phyloP scores from a whole-genome alignment of 2,888 invertebrate genomes.

The Limnephilus marmoratus region DNA sequence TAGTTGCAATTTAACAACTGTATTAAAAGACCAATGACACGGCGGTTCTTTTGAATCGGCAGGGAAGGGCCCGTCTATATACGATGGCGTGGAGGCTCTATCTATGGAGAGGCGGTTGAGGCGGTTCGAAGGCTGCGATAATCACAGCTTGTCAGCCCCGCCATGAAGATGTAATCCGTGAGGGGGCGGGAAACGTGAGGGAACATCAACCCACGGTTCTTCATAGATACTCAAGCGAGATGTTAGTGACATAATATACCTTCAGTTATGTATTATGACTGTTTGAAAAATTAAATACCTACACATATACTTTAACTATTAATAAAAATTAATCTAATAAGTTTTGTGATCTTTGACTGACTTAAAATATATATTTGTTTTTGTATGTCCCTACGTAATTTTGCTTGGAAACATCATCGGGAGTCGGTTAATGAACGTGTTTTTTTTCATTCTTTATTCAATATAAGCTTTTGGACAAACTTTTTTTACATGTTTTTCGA shows the following conservation, averaged over 20 bases:
- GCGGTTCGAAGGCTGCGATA: constrained; percentile 17
- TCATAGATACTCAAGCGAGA: constrained; percentile 10
- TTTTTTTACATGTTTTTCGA: no score
- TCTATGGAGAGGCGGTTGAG: constrained; percentile 7
- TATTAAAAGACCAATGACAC: constrained; percentile 9
- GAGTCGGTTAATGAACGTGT: no score
- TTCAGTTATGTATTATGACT: background rate
- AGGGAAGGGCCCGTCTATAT: background rate
- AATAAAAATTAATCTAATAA: no score
- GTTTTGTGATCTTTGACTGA: no score
- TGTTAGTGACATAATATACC: background rate
- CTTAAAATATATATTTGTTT: no score
- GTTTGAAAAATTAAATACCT: background rate
- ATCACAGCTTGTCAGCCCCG: constrained; percentile 52
- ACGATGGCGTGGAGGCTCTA: background rate
- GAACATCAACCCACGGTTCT: constrained; percentile 9
- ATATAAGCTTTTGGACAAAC: no score
- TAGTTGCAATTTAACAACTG: background rate
- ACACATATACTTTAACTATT: background rate
- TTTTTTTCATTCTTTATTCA: no score
- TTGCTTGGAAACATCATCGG: no score
- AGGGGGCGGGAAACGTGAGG: constrained; percentile 44
- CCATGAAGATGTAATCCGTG: constrained; percentile 56
- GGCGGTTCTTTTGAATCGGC: constrained; percentile 10
- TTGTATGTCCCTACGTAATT: no score